Evolutionary conservation across 92 coral and sea anemone genomes (phyloP), one percentile per base, ranked within the genome.

Genomic region (Montipora capitata): DNA sequence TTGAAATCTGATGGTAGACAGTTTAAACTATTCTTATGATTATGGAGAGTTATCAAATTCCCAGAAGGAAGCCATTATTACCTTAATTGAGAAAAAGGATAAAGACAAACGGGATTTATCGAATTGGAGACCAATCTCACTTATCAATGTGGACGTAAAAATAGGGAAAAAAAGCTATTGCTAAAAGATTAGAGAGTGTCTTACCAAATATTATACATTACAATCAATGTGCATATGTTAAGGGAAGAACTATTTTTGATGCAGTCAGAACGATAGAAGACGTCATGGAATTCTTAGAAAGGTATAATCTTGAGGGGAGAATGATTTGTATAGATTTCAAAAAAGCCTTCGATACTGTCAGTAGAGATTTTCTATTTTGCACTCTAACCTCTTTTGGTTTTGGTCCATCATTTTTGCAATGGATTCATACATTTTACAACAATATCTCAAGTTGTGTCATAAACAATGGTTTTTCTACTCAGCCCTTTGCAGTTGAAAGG

Each of bases 1-100:
- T 56, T 56, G 62, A 10, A 14, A 14, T 56, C 15, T 56, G n/a
- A 56, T 56, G 13, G 62, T 56, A 10, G 4, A 56, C 62, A 56
- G 62, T 14, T 14, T 56, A 10, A 67, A 67, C 13, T 67, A 27
- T 67, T 67, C 72, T 67, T 67, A 67, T 67, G 40, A 17, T 67
- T 67, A 38, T 67, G 72, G 72, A 41, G 72, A 67, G 44, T 67
- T 20, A 13, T 67, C 72, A 67, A 27, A 67, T 67, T 67, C 72
- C 14, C 72, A 18, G 15, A 67, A 67, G 41, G 72, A 67, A 67
- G 72, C 72, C 41, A 67, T 67, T 6, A 18, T 67, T 67, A 67
- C n/a, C n/a, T n/a, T n/a, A n/a, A n/a, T n/a, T n/a, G n/a, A n/a
- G n/a, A n/a, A n/a, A n/a, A n/a, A n/a, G n/a, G n/a, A n/a, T n/a